Percentiles rank a stretch among this genome's conserved stretches.
Evolutionary conservation across 2,113 vertebrate species (phyloP).

Genomic region (Pluvialis apricaria): DNA sequence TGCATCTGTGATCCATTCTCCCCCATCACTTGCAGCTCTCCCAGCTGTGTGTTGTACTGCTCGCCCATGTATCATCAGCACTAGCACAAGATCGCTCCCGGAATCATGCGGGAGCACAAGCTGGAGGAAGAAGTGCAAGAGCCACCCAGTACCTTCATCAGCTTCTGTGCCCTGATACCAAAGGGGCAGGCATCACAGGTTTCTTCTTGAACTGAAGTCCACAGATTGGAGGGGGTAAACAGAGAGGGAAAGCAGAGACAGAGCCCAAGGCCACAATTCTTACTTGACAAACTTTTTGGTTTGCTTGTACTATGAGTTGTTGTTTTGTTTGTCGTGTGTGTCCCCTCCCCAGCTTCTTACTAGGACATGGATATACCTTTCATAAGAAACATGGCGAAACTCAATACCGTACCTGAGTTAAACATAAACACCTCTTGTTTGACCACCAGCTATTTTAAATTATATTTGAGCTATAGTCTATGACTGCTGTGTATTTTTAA

Average conservation of each 20-base stretch:
- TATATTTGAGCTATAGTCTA: background rate
- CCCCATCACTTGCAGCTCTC: background rate
- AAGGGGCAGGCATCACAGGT: background rate
- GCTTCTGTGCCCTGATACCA: background rate
- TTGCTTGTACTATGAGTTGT: background rate
- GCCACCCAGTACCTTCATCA: background rate
- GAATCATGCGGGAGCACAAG: background rate
- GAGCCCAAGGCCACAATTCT: background rate
- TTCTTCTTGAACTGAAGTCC: background rate
- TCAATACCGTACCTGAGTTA: background rate
- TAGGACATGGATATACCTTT: background rate
- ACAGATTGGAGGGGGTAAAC: background rate
- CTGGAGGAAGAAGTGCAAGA: background rate
- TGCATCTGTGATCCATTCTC: background rate
- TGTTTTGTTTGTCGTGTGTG: no score
- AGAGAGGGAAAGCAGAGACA: background rate
- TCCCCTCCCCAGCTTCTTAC: rapidly evolving
- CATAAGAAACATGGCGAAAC: background rate
- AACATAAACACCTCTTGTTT: background rate
- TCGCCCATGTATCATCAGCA: rapidly evolving
- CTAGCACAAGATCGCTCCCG: background rate
- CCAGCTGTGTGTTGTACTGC: rapidly evolving
- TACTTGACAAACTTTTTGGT: background rate
- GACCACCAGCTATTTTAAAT: background rate
- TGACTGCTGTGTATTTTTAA: background rate